Conservation (phyloP, 2,797 vertebrate genomes). For the Odontamblyopus lacepedii region DNA sequence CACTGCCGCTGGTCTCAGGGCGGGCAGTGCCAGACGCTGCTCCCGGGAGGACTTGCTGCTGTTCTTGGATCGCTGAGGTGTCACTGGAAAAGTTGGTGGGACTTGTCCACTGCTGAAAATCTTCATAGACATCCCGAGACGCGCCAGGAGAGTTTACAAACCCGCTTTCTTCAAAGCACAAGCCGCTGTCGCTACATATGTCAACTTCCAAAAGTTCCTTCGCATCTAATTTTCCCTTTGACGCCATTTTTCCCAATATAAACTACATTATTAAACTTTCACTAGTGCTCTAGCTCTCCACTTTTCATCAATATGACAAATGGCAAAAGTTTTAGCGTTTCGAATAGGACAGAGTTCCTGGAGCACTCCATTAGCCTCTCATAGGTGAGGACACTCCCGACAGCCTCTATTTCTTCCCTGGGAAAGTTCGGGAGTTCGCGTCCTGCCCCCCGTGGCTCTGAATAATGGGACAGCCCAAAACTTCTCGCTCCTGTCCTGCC, state of each 20-base stretch:
- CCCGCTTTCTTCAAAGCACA: slow-evolving; percentile 60
- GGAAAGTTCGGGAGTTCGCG: slow-evolving; percentile 12
- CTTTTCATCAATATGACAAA: neutral
- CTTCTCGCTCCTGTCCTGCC: slow-evolving; percentile 33
- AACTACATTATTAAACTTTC: neutral
- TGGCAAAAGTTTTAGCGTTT: slow-evolving; percentile 42
- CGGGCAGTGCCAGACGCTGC: slow-evolving; percentile 15
- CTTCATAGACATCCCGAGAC: slow-evolving; percentile 42
- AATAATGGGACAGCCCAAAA: slow-evolving; percentile 68
- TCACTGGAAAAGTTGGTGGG: slow-evolving; percentile 32
- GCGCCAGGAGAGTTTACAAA: slow-evolving; percentile 51
- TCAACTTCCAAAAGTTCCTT: slow-evolving; percentile 76
- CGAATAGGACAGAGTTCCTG: slow-evolving; percentile 70
- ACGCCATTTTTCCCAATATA: slow-evolving; percentile 56
- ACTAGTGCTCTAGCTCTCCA: too few relatives aligned
- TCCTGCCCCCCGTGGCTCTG: slow-evolving; percentile 21
- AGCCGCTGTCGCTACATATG: slow-evolving; percentile 63
- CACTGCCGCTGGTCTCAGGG: slow-evolving; percentile 11
- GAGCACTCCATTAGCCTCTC: slow-evolving; percentile 57
- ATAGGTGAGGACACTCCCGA: slow-evolving; percentile 37
- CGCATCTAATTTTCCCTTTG: slow-evolving; percentile 29
- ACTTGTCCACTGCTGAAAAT: slow-evolving; percentile 65
- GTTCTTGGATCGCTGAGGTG: slow-evolving; percentile 48
- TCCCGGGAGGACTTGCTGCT: slow-evolving; percentile 15
- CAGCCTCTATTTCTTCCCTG: slow-evolving; percentile 54